Conservation (phyloP, 53 echinoderm and acorn worm species). For the Zoroaster sp. region DNA sequence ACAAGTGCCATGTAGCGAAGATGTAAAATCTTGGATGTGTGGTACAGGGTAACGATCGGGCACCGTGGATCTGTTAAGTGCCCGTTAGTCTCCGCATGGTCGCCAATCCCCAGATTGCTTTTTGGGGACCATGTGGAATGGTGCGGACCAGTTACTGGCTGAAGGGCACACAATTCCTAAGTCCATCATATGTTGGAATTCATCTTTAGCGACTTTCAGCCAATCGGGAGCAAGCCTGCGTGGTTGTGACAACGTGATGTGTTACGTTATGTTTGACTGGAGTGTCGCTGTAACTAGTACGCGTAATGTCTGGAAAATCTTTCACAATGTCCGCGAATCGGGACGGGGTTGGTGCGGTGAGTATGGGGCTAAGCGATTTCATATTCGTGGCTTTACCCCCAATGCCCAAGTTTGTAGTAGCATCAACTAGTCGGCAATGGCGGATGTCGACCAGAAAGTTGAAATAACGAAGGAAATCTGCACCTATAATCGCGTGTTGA, state of each 20-base stretch:
- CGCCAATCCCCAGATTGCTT: neutral
- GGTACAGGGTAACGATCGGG: conserved; percentile 46
- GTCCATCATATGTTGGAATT: conserved; percentile 46
- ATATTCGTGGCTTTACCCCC: neutral
- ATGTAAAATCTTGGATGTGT: conserved; percentile 36
- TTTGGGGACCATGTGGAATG: conserved; percentile 36
- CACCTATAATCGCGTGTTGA: conserved; percentile 15
- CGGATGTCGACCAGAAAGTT: conserved; percentile 1
- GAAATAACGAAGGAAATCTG: conserved; percentile 34
- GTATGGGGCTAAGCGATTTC: neutral
- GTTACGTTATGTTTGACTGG: conserved; percentile 38
- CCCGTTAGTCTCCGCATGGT: conserved; percentile 47
- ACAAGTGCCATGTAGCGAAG: neutral
- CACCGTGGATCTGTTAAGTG: conserved; percentile 1
- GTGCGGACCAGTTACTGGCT: conserved; percentile 30
- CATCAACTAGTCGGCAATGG: neutral
- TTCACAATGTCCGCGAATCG: neutral
- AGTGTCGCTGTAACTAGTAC: neutral
- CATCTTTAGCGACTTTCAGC: conserved; percentile 18
- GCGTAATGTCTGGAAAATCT: neutral
- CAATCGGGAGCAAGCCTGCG: conserved; percentile 28
- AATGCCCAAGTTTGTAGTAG: conserved; percentile 16
- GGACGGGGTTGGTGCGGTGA: conserved; percentile 1
- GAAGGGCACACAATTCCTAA: conserved; percentile 14
- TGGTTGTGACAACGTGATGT: conserved; percentile 49